A percentile compares a stretch with the other conserved stretches of the same genome.
Evolutionary conservation across 2,888 invertebrate species (phyloP).

Genomic region (Ethmia dodecea): DNA sequence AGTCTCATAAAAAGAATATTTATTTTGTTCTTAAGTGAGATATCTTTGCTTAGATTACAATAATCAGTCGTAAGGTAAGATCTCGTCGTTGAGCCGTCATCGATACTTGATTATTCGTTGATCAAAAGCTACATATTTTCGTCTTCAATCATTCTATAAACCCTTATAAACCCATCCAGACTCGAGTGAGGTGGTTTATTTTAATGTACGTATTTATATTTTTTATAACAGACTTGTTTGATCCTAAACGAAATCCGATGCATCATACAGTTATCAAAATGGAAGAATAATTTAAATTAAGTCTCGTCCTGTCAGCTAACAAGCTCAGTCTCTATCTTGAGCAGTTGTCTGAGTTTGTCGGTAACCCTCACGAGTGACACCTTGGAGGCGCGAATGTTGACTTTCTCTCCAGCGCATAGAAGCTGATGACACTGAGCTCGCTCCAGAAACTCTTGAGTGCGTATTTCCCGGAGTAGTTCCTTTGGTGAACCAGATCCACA

Average conservation of each 20-base stretch:
- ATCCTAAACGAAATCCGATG: no score
- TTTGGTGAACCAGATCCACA: conserved; percentile 77
- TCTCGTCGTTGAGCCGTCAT: conserved; percentile 54
- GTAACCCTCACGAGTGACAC: conserved; percentile 90
- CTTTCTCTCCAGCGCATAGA: conserved; percentile 86
- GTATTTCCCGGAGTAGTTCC: conserved; percentile 80
- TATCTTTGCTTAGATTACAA: conserved; percentile 49
- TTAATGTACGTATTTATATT: no score
- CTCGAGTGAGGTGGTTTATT: no score
- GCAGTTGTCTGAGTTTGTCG: conserved; percentile 87
- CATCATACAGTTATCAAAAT: no score
- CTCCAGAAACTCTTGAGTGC: conserved; percentile 88
- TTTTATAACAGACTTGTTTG: no score
- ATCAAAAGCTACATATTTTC: no score
- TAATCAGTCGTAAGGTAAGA: conserved; percentile 64
- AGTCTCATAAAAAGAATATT: conserved; percentile 63
- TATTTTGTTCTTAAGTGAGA: conserved; percentile 67
- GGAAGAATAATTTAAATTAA: no score
- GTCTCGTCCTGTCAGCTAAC: conserved; percentile 84
- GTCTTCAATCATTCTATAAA: no score
- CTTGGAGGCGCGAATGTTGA: conserved; percentile 88
- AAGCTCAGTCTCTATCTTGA: conserved; percentile 87
- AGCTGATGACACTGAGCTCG: conserved; percentile 89
- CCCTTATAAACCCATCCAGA: no score
- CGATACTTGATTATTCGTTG: no score